Evolutionary conservation across 2,888 invertebrate genomes (phyloP).

Genomic region (Euproctis similis): DNA sequence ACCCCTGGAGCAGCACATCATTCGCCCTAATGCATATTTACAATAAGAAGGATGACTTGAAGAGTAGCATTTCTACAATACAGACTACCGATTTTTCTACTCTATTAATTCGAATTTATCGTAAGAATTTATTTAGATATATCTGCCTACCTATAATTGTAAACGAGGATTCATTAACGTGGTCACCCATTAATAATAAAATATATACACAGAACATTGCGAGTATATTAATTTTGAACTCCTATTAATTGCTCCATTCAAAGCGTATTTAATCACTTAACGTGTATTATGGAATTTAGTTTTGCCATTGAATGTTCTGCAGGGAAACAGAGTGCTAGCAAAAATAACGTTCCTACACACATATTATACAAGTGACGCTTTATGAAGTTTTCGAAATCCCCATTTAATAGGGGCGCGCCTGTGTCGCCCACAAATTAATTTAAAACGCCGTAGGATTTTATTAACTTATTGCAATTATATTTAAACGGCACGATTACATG

Average conservation of each 20-base stretch:
- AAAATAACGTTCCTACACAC: slow-evolving; percentile 38
- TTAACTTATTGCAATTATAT: slow-evolving; percentile 71
- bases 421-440: slow-evolving; percentile 66
- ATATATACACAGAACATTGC: slow-evolving; percentile 6
- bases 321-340: slow-evolving; percentile 33
- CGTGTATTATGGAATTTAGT: no score
- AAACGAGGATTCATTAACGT: slow-evolving; percentile 23
- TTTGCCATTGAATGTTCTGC: no score
- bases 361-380: slow-evolving; percentile 24
- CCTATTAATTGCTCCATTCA: no score
- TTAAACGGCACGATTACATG: slow-evolving; percentile 58
- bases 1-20: slow-evolving; percentile 39
- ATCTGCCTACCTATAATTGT: slow-evolving; percentile 34
- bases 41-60: slow-evolving; percentile 40
- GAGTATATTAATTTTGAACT: slow-evolving; percentile 10
- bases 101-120: slow-evolving; percentile 37
- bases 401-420: slow-evolving; percentile 58
- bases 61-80: slow-evolving; percentile 34
- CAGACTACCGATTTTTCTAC: slow-evolving; percentile 36
- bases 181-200: slow-evolving; percentile 9
- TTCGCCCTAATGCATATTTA: slow-evolving; percentile 62
- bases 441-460: slow-evolving; percentile 59
- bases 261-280: no score
- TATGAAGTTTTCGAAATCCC: slow-evolving; percentile 54
- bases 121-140: slow-evolving; percentile 32